Base-by-base conservation (phyloP, 2,888 invertebrate genomes). In the Horisme vitalbata region DNA sequence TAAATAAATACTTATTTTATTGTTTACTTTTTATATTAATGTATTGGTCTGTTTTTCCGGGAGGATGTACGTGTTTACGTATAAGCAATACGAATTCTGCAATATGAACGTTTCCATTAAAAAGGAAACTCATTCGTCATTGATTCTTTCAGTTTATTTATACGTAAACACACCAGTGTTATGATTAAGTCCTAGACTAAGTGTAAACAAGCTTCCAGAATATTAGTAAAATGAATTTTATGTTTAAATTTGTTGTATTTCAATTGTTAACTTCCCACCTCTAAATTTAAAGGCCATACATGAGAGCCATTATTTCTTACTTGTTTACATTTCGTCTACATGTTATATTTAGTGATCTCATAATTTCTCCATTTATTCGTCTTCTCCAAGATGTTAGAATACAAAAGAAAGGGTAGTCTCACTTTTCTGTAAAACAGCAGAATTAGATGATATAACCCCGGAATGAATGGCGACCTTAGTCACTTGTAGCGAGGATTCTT, bases 291-390 rank as follows among this genome's bases (percentile, higher is more conserved):
- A 61, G 69, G 78, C 75, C 76, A 75, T 76, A 75, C 52, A 60
- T 65, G 50, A 53, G 61, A 65, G 65, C 63, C 64, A 65, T 68
- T 63, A 24, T 20, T 37, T 63, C 51, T 57, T 59, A 60, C 81
- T 84, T 85, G 84, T 85, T 85, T 85, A 84, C 84, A 84, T 84
- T 87, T 83, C 45, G 81, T 86, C 83, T 71, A 59, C 59, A 63
- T 65, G 67, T 60, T 75, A 70, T 78, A 71, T 79, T 79, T 75
- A 79, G 82, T 79, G 82, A 86, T 86, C 85, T 86, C 86, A 79
- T 79, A 66, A 79, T 73, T 71, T 78, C 67, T 76, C 71, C 75
- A 76, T 82, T 71, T 71, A 63, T 76, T 75, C 71, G 47, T 52
- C 30, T 70, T 71, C 39, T 73, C 66, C 71, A 63, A 65, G 66